These are phyloP conservation scores for Chironomus tepperi DNA, from an alignment of 1,140 invertebrate species.

Conservation along the genomic window DNA sequence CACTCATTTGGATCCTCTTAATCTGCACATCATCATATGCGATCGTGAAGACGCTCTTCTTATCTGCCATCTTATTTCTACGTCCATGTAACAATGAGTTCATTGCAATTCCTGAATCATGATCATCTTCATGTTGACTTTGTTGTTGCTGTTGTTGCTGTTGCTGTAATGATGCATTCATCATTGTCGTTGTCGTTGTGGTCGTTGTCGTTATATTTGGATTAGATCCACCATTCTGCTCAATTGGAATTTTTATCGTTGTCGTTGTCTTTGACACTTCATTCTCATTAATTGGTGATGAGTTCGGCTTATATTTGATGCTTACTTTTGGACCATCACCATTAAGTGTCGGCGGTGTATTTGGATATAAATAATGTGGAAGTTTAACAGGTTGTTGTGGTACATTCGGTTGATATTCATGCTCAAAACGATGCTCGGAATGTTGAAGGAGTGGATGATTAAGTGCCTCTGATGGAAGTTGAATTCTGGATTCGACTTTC, in stretches of 20 bases:
- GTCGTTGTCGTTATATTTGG: not conserved
- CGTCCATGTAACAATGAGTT: constrained; percentile 47
- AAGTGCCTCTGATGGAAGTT: constrained; percentile 32
- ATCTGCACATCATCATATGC: constrained; percentile 73
- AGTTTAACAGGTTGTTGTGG: constrained; percentile 55
- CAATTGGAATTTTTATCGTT: constrained; percentile 1
- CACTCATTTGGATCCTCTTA: constrained; percentile 36
- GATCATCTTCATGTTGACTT: constrained; percentile 50
- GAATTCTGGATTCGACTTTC: constrained; percentile 33
- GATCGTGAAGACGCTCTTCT: constrained; percentile 89
- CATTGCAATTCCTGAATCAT: constrained; percentile 64
- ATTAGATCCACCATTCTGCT: constrained; percentile 13
- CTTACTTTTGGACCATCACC: constrained; percentile 26
- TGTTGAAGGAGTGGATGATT: constrained; percentile 62
- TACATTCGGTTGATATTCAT: constrained; percentile 48
- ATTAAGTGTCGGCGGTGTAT: constrained; percentile 38
- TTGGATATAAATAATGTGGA: constrained; percentile 51
- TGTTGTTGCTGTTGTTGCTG: constrained; percentile 35
- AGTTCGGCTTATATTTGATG: constrained; percentile 26
- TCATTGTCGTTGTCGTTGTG: constrained; percentile 28
- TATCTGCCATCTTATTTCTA: constrained; percentile 69
- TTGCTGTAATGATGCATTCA: constrained; percentile 16
- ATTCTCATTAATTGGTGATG: constrained; percentile 35
- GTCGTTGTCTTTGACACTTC: constrained; percentile 29
- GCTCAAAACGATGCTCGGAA: constrained; percentile 65